Base-by-base conservation (phyloP, 2,113 vertebrate genomes). In the Datnioides undecimradiatus region DNA sequence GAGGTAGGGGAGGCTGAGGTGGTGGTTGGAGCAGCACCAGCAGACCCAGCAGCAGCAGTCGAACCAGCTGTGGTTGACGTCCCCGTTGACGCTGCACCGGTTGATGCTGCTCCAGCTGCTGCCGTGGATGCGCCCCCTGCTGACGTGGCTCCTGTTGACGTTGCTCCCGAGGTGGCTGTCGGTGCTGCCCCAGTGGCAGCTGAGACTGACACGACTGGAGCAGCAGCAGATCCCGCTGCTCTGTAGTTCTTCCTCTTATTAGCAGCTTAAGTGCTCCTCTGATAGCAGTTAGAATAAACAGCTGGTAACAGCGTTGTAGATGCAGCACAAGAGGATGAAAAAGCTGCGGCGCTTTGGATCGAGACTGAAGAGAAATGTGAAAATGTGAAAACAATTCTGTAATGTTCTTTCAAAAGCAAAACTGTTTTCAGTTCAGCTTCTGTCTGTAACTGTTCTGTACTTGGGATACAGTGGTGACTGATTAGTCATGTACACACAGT, bases 1-100 rank as follows among this genome's bases (percentile, higher is more conserved):
- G 94, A 95, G 65, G 90, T 31, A 2, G 92, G 93, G 45, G 94
- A 87, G 55, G 89, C n/a, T 0, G 89, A 88, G 23, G 91, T 80
- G 34, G 90, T 60, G 1, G 92, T 87, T 6, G 80, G 40, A 11
- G 69, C 67, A 0, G 91, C 87, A 8, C n/a, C n/a, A n/a, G n/a
- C n/a, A n/a, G n/a, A n/a, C n/a, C n/a, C n/a, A 6, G 80, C 43
- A 11, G 69, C 67, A 0, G 91, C 87, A 8, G 74, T 72, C 1
- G 90, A 90, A 31, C 85, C 91, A 17, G 84, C 85, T 7, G 82
- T 76, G 16, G 88, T 68, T 23, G 79, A 81, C 0, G 25, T 48
- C 43, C 73, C 87, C 5, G 80, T 72, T 8, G 87, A 87, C 13
- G 74, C 70, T 11, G 78, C 59, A 7, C 27, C 88, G 4, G 85